Conservation (phyloP, 2,888 invertebrate species). For the Diarsia mendica region DNA sequence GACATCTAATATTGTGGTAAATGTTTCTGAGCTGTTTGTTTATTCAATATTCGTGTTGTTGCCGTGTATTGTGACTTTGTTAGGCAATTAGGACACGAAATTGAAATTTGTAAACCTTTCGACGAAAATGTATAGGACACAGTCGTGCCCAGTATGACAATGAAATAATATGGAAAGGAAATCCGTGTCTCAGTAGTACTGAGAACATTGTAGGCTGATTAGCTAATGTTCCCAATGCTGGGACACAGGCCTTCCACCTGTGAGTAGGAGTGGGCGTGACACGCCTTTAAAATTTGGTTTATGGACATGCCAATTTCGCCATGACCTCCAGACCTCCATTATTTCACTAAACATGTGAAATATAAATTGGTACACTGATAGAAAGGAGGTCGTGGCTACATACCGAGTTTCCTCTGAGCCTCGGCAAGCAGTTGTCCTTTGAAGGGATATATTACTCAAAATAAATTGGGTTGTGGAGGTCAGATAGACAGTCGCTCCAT, state of each 20-base stretch:
- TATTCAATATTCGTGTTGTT: slow-evolving; percentile 28
- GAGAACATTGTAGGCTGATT: not conserved
- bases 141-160: not conserved
- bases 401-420: too few species aligned
- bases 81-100: slow-evolving; percentile 18
- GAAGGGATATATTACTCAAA: too few species aligned
- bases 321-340: not conserved
- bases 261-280: too few species aligned
- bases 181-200: not conserved
- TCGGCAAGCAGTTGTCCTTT: too few species aligned
- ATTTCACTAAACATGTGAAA: not conserved
- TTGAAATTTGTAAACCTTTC: slow-evolving; percentile 17
- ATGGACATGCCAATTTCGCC: not conserved
- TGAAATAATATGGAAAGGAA: not conserved
- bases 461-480: too few species aligned
- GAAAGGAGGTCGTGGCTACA: too few species aligned
- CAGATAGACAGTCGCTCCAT: too few species aligned
- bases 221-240: too few species aligned
- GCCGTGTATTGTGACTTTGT: slow-evolving; percentile 13
- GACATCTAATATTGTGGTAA: slow-evolving; percentile 43
- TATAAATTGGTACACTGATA: not conserved
- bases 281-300: too few species aligned
- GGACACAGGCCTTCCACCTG: too few species aligned
- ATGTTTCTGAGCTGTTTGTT: slow-evolving; percentile 33
- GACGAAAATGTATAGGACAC: not conserved